phyloP scores from a whole-genome alignment of 2,888 invertebrate genomes.

The Ptychoptera contaminata region DNA sequence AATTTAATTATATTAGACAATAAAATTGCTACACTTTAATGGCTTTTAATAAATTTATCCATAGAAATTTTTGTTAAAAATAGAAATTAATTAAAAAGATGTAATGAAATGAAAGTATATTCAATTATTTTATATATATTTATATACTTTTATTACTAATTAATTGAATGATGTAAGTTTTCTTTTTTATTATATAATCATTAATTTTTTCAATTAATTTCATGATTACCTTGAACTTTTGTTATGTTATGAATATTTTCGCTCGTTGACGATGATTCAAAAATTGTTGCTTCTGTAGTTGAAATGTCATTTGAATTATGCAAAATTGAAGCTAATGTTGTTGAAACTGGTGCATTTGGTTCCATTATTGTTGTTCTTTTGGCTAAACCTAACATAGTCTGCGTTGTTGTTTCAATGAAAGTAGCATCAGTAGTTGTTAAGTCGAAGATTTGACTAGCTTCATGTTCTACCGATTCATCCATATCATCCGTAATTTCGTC shows the following conservation, averaged over 20 bases:
- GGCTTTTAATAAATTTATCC: not conserved
- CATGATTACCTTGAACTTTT: too few species aligned
- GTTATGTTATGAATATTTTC: not conserved
- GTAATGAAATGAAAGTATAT: too few species aligned
- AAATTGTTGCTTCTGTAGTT: conserved; percentile 9
- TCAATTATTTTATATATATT: too few species aligned
- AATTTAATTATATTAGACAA: not conserved
- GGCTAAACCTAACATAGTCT: conserved; percentile 27
- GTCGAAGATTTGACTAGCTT: conserved; percentile 11
- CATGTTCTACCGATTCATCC: not conserved
- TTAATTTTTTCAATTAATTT: too few species aligned
- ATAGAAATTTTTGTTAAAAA: not conserved
- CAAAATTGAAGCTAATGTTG: conserved; percentile 19
- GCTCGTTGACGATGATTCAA: conserved; percentile 15
- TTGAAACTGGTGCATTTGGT: conserved; percentile 26
- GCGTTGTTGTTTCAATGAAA: conserved; percentile 21
- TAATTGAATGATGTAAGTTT: too few species aligned
- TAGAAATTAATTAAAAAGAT: too few species aligned
- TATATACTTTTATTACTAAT: too few species aligned
- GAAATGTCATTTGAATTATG: conserved; percentile 14
- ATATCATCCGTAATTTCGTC: conserved; percentile 3
- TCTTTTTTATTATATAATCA: too few species aligned
- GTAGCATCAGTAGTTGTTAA: conserved; percentile 20
- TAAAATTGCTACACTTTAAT: not conserved
- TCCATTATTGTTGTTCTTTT: conserved; percentile 34